These are phyloP conservation scores for Corythoichthys intestinalis DNA, from an alignment of 2,113 vertebrate species.

Conservation along the genomic window DNA sequence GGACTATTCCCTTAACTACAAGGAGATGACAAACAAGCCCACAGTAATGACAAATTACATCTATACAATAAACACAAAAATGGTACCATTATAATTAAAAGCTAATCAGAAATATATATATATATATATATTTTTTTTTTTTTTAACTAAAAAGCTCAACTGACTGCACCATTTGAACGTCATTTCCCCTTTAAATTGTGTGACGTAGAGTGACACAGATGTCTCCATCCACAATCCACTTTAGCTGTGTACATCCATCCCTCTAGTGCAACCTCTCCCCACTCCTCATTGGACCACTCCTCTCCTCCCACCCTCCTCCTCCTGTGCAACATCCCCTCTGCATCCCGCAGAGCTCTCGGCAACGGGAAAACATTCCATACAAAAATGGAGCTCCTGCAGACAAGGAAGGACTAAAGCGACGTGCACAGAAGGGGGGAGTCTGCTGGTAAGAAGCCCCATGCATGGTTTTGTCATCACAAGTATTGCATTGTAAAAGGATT, in stretches of 20 bases:
- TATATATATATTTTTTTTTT: too few relatives aligned
- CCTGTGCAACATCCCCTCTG: constrained; percentile 42
- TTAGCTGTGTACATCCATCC: constrained; percentile 11
- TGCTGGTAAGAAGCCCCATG: constrained; percentile 50
- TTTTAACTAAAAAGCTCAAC: neutral
- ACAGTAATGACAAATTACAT: too few relatives aligned
- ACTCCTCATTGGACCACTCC: neutral
- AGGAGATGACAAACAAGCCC: too few relatives aligned
- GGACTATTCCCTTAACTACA: too few relatives aligned
- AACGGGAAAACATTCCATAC: constrained; percentile 13
- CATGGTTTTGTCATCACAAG: constrained; percentile 3
- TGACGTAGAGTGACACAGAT: constrained; percentile 51
- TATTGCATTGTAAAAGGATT: neutral
- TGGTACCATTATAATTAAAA: too few relatives aligned
- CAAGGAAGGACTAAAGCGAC: constrained; percentile 5
- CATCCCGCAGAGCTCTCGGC: constrained; percentile 44
- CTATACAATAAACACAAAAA: too few relatives aligned
- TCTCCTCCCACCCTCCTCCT: constrained; percentile 19
- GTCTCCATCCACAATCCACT: constrained; percentile 35
- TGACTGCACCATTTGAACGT: neutral
- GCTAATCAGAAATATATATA: too few relatives aligned
- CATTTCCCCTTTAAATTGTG: constrained; percentile 58
- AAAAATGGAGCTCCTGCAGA: constrained; percentile 24
- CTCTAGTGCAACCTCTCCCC: constrained; percentile 19
- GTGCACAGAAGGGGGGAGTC: constrained; percentile 2